These are phyloP conservation scores for Dolichopus griseipennis DNA, from an alignment of 2,888 invertebrate genomes.

Conservation along the genomic window DNA sequence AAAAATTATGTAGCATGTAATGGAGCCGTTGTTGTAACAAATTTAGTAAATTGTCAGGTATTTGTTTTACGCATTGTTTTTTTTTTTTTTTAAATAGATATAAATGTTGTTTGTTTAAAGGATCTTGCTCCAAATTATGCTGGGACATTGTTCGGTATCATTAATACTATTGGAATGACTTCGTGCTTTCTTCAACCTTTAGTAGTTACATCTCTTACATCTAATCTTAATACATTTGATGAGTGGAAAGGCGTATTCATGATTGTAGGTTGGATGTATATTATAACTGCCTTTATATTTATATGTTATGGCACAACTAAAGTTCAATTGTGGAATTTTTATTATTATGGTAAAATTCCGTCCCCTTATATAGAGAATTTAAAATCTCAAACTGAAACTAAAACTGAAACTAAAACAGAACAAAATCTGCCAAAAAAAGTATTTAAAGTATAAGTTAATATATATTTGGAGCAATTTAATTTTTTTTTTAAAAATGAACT, in stretches of 20 bases:
- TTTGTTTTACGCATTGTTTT: too few species aligned
- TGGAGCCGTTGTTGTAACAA: constrained; percentile 54
- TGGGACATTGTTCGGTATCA: constrained; percentile 63
- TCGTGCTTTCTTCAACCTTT: constrained; percentile 64
- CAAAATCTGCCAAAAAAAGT: too few species aligned
- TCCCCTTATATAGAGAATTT: too few species aligned
- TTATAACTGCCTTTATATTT: constrained; percentile 60
- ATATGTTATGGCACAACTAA: constrained; percentile 61
- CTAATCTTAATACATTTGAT: constrained; percentile 54
- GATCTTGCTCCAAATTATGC: constrained; percentile 67
- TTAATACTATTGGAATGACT: constrained; percentile 61
- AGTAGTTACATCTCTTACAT: constrained; percentile 50
- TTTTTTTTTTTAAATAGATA: too few species aligned
- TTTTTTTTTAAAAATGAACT: too few species aligned
- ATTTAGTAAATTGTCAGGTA: constrained; percentile 55
- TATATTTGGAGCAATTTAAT: too few species aligned
- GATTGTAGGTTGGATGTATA: constrained; percentile 62
- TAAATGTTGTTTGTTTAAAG: too few species aligned
- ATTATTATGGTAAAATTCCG: constrained; percentile 32
- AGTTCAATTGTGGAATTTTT: constrained; percentile 61
- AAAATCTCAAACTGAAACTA: too few species aligned
- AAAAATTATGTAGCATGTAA: too few species aligned
- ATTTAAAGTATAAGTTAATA: too few species aligned
- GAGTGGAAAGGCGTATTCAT: constrained; percentile 68
- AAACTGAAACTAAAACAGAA: too few species aligned